phyloP scores from a whole-genome alignment of 2,888 invertebrate genomes.

The Mythimna lalbum region DNA sequence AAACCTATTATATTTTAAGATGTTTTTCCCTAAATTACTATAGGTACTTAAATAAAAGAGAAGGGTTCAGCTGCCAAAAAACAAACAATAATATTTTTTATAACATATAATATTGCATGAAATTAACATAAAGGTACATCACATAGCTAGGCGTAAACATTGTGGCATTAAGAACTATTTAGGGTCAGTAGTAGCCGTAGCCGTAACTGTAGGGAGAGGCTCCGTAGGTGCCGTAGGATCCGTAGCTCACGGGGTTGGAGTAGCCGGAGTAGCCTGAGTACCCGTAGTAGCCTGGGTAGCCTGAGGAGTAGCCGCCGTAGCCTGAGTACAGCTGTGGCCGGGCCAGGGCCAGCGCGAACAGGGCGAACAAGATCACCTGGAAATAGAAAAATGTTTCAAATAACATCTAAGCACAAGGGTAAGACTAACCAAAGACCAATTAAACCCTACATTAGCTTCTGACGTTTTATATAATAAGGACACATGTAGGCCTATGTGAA shows the following conservation, averaged over 20 bases:
- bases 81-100: not conserved
- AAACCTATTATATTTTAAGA: too few relatives aligned
- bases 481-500: too few relatives aligned
- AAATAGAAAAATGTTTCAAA: conserved; percentile 56
- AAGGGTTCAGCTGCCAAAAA: not conserved
- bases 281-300: conserved; percentile 81
- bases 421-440: too few relatives aligned
- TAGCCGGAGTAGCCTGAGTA: conserved; percentile 85
- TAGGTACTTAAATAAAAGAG: not conserved
- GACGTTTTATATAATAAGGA: too few relatives aligned
- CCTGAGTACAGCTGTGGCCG: conserved; percentile 83
- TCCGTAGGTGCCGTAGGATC: conserved; percentile 78
- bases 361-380: conserved; percentile 85
- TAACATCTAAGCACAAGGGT: too few relatives aligned
- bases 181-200: conserved; percentile 79
- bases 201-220: conserved; percentile 81
- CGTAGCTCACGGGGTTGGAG: conserved; percentile 78
- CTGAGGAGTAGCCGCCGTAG: conserved; percentile 76
- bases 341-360: conserved; percentile 86
- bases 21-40: not conserved
- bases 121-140: conserved; percentile 54
- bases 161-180: conserved; percentile 25
- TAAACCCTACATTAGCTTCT: too few relatives aligned
- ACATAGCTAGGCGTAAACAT: conserved; percentile 52
- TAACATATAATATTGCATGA: conserved; percentile 60